These are phyloP conservation scores for Thunnus albacares DNA, from an alignment of 2,797 vertebrate species.

Conservation along the genomic window DNA sequence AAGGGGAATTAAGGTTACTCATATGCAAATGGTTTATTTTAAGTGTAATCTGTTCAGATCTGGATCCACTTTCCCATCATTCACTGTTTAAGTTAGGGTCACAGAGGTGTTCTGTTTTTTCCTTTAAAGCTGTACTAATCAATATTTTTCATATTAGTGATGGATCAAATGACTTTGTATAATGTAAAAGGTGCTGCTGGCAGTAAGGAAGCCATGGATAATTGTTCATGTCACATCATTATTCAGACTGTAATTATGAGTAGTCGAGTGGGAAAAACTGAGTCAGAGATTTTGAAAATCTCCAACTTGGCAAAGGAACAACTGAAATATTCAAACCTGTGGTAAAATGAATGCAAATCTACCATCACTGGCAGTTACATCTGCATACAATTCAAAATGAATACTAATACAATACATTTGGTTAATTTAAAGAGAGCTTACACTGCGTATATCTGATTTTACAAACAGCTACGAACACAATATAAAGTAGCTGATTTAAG, in stretches of 20 bases:
- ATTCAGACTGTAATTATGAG: background rate
- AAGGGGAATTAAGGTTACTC: conserved; percentile 51
- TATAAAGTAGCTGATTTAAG: no score
- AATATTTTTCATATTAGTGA: background rate
- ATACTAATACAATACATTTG: no score
- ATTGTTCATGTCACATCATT: background rate
- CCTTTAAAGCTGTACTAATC: background rate
- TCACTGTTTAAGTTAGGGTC: background rate
- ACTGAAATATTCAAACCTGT: background rate
- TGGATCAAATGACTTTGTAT: background rate
- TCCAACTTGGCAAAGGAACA: background rate
- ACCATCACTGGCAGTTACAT: background rate
- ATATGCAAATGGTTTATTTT: conserved; percentile 56
- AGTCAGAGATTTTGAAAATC: background rate
- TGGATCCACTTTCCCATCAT: conserved; percentile 27
- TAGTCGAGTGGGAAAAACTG: background rate
- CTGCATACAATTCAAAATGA: background rate
- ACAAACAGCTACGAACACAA: background rate
- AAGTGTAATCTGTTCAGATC: conserved; percentile 21
- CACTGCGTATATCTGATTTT: background rate
- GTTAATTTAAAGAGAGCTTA: background rate
- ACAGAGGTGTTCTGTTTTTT: background rate
- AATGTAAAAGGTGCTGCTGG: background rate
- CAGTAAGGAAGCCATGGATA: background rate
- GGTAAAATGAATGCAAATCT: background rate